Evolutionary conservation across 2,888 invertebrate species (phyloP).

Genomic region (Ornithoptera priamus): DNA sequence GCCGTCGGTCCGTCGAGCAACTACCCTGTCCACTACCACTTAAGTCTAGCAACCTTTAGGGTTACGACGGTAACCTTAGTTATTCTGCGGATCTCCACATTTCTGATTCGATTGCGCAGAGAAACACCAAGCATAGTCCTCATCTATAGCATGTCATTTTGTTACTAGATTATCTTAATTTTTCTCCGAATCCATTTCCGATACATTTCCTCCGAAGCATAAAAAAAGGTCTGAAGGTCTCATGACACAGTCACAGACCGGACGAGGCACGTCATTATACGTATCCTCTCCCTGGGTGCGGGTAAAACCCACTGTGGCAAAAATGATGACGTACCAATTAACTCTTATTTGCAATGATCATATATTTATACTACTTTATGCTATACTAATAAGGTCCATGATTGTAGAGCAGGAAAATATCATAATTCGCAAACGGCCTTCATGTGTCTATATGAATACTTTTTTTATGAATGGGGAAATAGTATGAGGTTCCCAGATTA

Average conservation of each 20-base stretch:
- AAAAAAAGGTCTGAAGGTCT: neutral
- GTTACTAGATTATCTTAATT: neutral
- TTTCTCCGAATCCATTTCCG: neutral
- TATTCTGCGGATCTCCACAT: too few species aligned
- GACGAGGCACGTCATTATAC: constrained; percentile 19
- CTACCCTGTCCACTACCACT: too few species aligned
- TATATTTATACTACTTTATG: neutral
- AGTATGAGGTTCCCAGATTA: too few species aligned
- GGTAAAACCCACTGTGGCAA: constrained; percentile 22
- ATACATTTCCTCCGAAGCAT: neutral
- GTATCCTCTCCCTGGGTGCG: constrained; percentile 13
- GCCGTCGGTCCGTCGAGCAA: too few species aligned
- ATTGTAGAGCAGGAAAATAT: constrained; percentile 5
- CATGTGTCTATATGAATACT: too few species aligned
- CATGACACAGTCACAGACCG: constrained; percentile 5
- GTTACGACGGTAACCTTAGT: too few species aligned
- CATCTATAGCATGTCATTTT: too few species aligned
- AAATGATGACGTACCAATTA: constrained; percentile 22
- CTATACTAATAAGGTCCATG: neutral
- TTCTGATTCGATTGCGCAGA: too few species aligned
- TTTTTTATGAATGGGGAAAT: too few species aligned
- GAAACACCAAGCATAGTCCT: too few species aligned
- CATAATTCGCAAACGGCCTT: neutral
- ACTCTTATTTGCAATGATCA: neutral
- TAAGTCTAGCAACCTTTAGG: too few species aligned